Evolutionary conservation across 2,888 invertebrate species (phyloP).

Genomic region (Lissonota sp.): DNA sequence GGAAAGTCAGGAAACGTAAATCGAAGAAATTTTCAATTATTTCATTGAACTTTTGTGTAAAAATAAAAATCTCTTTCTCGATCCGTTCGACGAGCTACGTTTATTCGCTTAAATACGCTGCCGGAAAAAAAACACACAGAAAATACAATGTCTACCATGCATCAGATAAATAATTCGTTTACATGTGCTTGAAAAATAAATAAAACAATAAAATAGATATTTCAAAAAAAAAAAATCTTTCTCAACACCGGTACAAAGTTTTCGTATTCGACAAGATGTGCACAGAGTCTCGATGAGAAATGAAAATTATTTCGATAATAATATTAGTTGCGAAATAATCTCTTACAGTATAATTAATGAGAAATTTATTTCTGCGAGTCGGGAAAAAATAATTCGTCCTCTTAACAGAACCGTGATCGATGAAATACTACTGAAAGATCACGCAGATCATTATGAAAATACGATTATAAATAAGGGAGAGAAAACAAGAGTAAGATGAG

Average conservation of each 20-base stretch:
- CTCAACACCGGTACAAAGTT: conserved; percentile 25
- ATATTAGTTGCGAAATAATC: background rate
- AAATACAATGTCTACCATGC: conserved; percentile 53
- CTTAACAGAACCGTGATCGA: conserved; percentile 56
- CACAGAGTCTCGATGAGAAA: conserved; percentile 24
- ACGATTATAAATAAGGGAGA: conserved; percentile 44
- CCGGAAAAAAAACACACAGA: conserved; percentile 30
- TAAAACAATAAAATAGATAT: conserved; percentile 15
- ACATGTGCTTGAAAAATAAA: conserved; percentile 39
- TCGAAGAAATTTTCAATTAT: conserved; percentile 3
- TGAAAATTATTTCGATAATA: conserved; percentile 11
- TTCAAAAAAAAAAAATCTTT: conserved; percentile 9
- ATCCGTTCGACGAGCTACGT: conserved; percentile 35
- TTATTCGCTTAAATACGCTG: conserved; percentile 34
- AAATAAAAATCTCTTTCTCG: background rate
- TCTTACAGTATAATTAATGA: conserved; percentile 4
- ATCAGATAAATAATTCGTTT: conserved; percentile 31
- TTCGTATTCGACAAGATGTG: conserved; percentile 23
- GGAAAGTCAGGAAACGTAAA: conserved; percentile 23
- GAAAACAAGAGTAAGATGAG: conserved; percentile 19
- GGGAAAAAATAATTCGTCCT: conserved; percentile 8
- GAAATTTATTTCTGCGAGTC: conserved; percentile 26
- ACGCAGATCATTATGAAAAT: conserved; percentile 8
- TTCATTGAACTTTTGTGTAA: conserved; percentile 7
- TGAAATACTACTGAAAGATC: conserved; percentile 51